Evolutionary conservation across 2,888 invertebrate genomes (phyloP).

Genomic region (Steinernema carpocapsae): DNA sequence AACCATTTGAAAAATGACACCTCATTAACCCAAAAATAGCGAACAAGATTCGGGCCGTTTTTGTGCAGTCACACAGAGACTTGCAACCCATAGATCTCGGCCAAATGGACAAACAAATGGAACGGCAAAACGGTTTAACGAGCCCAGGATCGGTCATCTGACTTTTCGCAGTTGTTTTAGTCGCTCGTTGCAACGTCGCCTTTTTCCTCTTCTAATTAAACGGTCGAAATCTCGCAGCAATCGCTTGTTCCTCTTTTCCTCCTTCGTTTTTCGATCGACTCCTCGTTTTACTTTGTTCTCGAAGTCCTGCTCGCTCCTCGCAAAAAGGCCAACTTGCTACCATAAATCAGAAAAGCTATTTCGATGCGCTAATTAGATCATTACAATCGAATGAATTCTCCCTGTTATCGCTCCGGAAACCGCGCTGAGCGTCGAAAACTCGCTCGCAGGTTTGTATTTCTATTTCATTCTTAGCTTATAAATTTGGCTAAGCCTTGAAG

Average conservation of each 20-base stretch:
- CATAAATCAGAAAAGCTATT: constrained; percentile 29
- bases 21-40: too few relatives aligned
- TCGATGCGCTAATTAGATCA: constrained; percentile 32
- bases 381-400: constrained; percentile 32
- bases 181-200: neutral
- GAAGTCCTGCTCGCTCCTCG: neutral
- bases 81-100: too few relatives aligned
- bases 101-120: too few relatives aligned
- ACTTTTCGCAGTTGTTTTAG: neutral
- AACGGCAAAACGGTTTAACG: too few relatives aligned
- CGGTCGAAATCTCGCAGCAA: too few relatives aligned
- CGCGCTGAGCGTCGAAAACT: constrained; percentile 1
- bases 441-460: neutral
- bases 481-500: too few relatives aligned
- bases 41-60: too few relatives aligned
- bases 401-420: constrained; percentile 25
- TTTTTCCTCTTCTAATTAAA: too few relatives aligned
- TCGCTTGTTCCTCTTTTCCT: too few relatives aligned
- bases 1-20: too few relatives aligned
- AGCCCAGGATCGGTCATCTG: neutral
- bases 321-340: neutral
- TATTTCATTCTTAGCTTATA: neutral
- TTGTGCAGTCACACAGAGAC: too few relatives aligned
- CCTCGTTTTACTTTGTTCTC: neutral
- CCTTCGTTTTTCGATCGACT: too few relatives aligned